Conservation (phyloP, 1,140 invertebrate species). For the Trypoxylus dichotomus region DNA sequence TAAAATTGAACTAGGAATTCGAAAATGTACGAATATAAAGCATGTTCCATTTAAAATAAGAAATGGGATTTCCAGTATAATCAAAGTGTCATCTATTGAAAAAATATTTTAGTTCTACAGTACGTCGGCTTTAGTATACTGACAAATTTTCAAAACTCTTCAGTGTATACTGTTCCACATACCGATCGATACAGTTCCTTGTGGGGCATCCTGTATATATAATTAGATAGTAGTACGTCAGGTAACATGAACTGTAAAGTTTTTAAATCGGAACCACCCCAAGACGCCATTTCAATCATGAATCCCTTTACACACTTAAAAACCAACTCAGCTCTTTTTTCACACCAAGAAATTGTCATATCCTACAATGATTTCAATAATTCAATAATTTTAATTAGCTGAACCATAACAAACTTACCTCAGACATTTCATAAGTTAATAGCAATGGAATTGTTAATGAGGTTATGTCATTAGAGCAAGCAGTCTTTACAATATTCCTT, state of each 20-base stretch:
- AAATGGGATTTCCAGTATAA: too few relatives aligned
- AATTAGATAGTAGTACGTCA: conserved; percentile 58
- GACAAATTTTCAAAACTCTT: too few relatives aligned
- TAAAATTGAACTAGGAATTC: too few relatives aligned
- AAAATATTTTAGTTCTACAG: too few relatives aligned
- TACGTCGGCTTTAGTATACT: too few relatives aligned
- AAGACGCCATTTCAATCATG: conserved; percentile 96
- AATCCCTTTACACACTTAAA: conserved; percentile 99
- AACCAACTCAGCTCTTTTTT: conserved; percentile 91
- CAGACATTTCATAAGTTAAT: conserved; percentile 90
- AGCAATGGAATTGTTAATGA: conserved; percentile 92
- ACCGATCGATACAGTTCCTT: too few relatives aligned
- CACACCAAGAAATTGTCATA: conserved; percentile 96
- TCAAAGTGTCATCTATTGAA: too few relatives aligned
- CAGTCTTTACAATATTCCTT: conserved; percentile 92
- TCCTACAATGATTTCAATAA: conserved; percentile 65
- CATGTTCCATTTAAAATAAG: too few relatives aligned
- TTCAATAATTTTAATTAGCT: neutral
- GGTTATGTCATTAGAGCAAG: conserved; percentile 90
- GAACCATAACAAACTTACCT: conserved; percentile 61
- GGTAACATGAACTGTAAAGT: conserved; percentile 85
- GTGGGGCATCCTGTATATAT: too few relatives aligned
- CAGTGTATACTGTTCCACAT: too few relatives aligned
- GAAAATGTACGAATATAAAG: too few relatives aligned
- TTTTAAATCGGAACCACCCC: conserved; percentile 87